Base-by-base conservation (phyloP, 92 coral and sea anemone species). In the Galaxea fascicularis region DNA sequence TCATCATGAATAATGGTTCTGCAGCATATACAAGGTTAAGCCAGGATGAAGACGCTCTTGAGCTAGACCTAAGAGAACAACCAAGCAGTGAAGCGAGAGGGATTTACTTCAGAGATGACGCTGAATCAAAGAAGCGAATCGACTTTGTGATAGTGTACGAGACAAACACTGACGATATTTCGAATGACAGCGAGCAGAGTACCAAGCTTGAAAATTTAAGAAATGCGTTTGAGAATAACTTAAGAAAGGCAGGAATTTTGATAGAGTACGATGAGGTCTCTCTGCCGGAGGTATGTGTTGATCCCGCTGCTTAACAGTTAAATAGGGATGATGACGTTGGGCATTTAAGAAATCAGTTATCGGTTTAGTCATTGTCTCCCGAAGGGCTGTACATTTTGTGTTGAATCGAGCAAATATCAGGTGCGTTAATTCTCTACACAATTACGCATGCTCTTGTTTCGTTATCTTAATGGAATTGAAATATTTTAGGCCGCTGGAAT, bases 81-180 rank as follows among this genome's bases (percentile, higher is more conserved):
- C 28, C 78, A 26, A 26, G 3, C 4, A 70, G 17, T 0, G 68
- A 45, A n/a, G 73, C 72, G 39, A 78, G 44, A 51, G 73, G 83
- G n/a, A 49, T 65, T 45, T 78, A 65, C 47, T 63, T 78, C 10
- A 44, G 74, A 16, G 53, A 78, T 25, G 73, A 45, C 18, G 9
- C 60, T 9, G 59, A 64, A 47, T 59, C 73, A 25, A 87, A 80
- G 66, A 80, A 86, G 41, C 72, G 77, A 71, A 93, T 95, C 54
- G 97, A 95, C 75, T 92, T 88, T 64, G 92, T 95, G 29, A 82
- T 95, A 20, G 98, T 91, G 13, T 93, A 83, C 65, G 95, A 93
- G 46, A 78, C 63, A 59, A 76, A 41, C 9, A 8, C 41, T 7
- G 24, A 76, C 8, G 49, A 16, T 8, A 51, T 35, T 24, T 76